These are phyloP conservation scores for Hypselothyrea guttata DNA, from an alignment of 2,888 invertebrate species.

Conservation along the genomic window DNA sequence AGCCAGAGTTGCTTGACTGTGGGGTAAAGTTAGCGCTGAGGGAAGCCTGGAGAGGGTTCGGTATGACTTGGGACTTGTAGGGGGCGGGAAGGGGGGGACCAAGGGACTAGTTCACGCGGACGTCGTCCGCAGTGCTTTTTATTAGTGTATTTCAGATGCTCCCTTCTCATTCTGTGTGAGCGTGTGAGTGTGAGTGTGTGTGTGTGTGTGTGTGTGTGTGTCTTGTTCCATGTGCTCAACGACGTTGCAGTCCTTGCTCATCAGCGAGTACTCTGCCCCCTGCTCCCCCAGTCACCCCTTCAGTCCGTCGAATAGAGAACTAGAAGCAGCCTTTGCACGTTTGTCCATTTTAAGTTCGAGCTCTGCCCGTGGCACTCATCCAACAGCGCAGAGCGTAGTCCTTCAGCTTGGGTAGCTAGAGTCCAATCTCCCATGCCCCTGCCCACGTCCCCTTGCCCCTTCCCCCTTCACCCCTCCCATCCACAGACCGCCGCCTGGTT, in stretches of 20 bases:
- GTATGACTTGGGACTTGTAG: constrained; percentile 27
- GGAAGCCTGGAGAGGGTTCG: constrained; percentile 39
- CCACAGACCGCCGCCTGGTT: neutral
- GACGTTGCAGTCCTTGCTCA: constrained; percentile 68
- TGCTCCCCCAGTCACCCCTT: neutral
- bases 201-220: no score
- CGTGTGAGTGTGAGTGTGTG: no score
- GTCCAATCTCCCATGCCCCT: constrained; percentile 4
- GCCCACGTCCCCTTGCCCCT: constrained; percentile 1
- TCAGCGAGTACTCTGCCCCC: constrained; percentile 50
- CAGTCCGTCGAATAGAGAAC: constrained; percentile 1
- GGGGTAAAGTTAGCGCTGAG: constrained; percentile 27
- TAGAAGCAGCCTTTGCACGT: constrained; percentile 55
- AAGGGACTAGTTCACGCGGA: constrained; percentile 71
- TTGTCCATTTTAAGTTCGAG: constrained; percentile 80
- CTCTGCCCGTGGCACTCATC: constrained; percentile 78
- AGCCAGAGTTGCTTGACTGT: neutral
- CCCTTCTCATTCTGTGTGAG: neutral
- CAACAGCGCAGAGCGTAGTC: constrained; percentile 63
- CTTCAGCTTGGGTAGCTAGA: constrained; percentile 51
- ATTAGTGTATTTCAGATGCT: constrained; percentile 57
- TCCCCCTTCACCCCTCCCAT: no score
- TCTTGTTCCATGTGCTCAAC: constrained; percentile 19
- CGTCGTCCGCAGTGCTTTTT: constrained; percentile 64
- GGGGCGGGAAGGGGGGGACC: constrained; percentile 32